Percentiles rank a stretch among this genome's conserved stretches.
These are phyloP conservation scores for Spinibarbus caldwelli DNA, from an alignment of 2,797 vertebrate species.

Conservation along the genomic window DNA sequence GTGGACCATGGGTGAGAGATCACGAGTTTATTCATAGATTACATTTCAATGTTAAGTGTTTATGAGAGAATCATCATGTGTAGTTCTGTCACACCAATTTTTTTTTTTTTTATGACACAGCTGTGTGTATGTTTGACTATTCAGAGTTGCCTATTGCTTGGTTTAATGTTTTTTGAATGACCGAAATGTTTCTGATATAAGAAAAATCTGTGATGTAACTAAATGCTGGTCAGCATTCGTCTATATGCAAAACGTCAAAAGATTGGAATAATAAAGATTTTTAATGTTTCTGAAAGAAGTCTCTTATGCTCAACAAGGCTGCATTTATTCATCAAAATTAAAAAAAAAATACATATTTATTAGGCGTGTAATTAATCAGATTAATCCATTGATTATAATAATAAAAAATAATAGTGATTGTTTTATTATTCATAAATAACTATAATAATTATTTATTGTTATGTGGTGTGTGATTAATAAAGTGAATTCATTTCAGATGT, in stretches of 20 bases:
- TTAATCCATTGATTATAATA: background rate
- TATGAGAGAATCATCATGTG: background rate
- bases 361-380: background rate
- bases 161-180: background rate
- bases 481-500: too few relatives aligned
- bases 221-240: background rate
- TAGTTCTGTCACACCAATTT: background rate
- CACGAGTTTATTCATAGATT: background rate
- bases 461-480: too few relatives aligned
- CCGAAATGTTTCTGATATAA: background rate
- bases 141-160: background rate
- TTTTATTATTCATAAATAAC: too few relatives aligned
- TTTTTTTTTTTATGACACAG: background rate
- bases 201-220: background rate
- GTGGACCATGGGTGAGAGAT: constrained; percentile 86
- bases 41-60: background rate
- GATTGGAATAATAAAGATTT: too few relatives aligned
- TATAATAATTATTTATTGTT: too few relatives aligned
- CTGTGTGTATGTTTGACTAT: background rate
- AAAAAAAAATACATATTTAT: background rate
- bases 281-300: too few relatives aligned
- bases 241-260: background rate
- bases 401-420: too few relatives aligned
- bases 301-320: too few relatives aligned
- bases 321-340: too few relatives aligned